Percentiles rank a stretch among this genome's conserved stretches.
Evolutionary conservation across 2,888 invertebrate genomes (phyloP).

Genomic region (Ischnus inquisitorius): DNA sequence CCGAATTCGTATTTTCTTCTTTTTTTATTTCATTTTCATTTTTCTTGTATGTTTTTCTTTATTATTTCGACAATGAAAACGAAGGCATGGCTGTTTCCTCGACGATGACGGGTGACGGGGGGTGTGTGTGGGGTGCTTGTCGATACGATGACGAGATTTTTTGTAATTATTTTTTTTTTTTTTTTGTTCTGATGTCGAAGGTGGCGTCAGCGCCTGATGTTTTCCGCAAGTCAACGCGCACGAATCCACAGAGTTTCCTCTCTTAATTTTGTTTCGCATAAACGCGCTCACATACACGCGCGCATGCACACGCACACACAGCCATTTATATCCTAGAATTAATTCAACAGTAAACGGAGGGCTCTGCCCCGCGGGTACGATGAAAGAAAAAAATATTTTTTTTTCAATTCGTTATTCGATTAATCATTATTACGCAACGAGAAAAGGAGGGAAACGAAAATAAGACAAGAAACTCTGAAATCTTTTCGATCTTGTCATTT

Average conservation of each 20-base stretch:
- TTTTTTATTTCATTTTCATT: constrained; percentile 9
- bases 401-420: constrained; percentile 2
- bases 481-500: constrained; percentile 5
- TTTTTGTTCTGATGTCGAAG: constrained; percentile 48
- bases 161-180: background rate
- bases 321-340: constrained; percentile 54
- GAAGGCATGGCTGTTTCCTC: constrained; percentile 60
- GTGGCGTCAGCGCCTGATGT: constrained; percentile 43
- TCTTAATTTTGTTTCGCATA: constrained; percentile 20
- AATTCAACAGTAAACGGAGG: constrained; percentile 52
- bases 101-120: constrained; percentile 53
- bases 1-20: constrained; percentile 59
- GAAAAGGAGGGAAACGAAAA: background rate
- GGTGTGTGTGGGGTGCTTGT: constrained; percentile 25
- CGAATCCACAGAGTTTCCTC: constrained; percentile 60
- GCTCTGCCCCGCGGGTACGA: constrained; percentile 30
- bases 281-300: background rate
- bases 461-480: constrained; percentile 33
- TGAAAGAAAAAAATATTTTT: constrained; percentile 28
- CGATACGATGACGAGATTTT: constrained; percentile 63
- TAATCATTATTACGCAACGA: background rate
- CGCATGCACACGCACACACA: background rate
- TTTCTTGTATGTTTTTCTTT: constrained; percentile 25
- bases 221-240: constrained; percentile 35
- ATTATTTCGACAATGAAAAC: constrained; percentile 64